Conservation (phyloP, 2,888 invertebrate genomes). For the Drosophila nigricruria region DNA sequence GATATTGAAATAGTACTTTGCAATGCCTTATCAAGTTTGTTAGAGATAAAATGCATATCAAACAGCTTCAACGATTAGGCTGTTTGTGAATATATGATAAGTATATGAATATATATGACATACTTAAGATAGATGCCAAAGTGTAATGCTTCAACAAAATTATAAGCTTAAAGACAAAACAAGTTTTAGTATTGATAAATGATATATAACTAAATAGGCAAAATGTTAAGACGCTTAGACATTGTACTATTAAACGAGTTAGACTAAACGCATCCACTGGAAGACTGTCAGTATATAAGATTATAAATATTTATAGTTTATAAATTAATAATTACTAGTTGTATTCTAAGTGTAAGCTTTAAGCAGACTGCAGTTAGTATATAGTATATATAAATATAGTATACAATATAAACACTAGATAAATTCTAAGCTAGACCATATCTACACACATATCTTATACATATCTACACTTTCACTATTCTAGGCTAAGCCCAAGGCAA, state of each 20-base stretch:
- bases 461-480: constrained; percentile 11
- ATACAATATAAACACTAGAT: too few species aligned
- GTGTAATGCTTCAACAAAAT: not conserved
- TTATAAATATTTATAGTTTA: not conserved
- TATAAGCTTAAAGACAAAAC: not conserved
- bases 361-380: not conserved
- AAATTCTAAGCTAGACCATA: too few species aligned
- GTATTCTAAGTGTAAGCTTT: not conserved
- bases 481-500: constrained; percentile 85
- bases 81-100: not conserved
- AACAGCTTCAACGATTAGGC: not conserved
- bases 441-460: too few species aligned
- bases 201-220: not conserved
- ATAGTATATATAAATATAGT: not conserved
- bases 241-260: not conserved
- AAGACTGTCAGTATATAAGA: not conserved
- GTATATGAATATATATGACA: not conserved
- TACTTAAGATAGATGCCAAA: not conserved
- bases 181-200: not conserved
- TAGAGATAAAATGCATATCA: too few species aligned
- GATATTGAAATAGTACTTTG: too few species aligned
- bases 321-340: not conserved
- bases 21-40: too few species aligned
- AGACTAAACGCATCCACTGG: not conserved
- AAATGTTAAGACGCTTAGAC: not conserved